A percentile compares a stretch with the other conserved stretches of the same genome.
Conservation (phyloP, 2,113 vertebrate genomes). For the Pollachius pollachius region DNA sequence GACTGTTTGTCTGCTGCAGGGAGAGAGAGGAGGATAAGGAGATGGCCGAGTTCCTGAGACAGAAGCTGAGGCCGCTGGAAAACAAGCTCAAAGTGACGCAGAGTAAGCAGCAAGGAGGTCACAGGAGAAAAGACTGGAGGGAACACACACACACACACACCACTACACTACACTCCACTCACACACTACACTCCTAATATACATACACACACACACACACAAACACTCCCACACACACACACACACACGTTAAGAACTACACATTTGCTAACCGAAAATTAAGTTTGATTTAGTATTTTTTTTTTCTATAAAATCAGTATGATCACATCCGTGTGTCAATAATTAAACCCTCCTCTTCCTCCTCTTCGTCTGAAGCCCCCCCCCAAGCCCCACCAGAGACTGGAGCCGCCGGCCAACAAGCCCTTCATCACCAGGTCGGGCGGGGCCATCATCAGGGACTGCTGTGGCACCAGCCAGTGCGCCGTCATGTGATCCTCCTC, state of each 20-base stretch:
- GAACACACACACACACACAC: conserved; percentile 1
- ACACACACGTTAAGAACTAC: too few relatives aligned
- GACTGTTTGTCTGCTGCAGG: conserved; percentile 58
- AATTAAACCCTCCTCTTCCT: background rate
- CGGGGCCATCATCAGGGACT: conserved; percentile 91
- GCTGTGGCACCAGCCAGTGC: conserved; percentile 93
- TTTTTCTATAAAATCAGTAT: background rate
- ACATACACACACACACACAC: too few relatives aligned
- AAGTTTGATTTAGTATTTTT: too few relatives aligned
- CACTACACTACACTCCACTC: too few relatives aligned
- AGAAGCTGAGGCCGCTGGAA: conserved; percentile 91
- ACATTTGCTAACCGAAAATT: background rate
- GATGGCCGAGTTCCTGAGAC: conserved; percentile 93
- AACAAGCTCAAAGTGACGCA: conserved; percentile 80
- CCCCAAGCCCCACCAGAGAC: conserved; percentile 82
- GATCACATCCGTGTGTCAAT: background rate
- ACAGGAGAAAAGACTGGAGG: too few relatives aligned
- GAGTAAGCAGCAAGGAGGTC: conserved; percentile 75
- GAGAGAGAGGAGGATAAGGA: conserved; percentile 97
- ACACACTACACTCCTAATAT: too few relatives aligned
- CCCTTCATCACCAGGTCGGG: conserved; percentile 90
- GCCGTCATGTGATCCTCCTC: conserved; percentile 83
- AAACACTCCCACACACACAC: background rate
- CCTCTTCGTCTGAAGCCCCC: conserved; percentile 70
- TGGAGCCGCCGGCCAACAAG: conserved; percentile 87